Evolutionary conservation across 2,113 vertebrate species (phyloP), one percentile per base, ranked within the genome.

Genomic region (Raja brachyura): DNA sequence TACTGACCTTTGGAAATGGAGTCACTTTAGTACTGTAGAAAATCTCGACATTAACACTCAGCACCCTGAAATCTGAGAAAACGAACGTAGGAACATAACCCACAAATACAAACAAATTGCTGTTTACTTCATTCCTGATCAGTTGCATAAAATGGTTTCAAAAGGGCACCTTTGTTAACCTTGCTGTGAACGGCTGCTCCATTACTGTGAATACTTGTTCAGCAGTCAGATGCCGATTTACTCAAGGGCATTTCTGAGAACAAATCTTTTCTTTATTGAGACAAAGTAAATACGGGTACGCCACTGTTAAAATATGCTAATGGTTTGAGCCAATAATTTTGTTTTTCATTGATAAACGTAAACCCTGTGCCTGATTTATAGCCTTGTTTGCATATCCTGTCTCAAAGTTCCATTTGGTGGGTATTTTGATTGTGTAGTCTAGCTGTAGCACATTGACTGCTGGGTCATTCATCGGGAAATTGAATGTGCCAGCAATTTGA

Each of bases 271-370:
- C 61, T 88, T 66, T 14, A 31, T 63, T 33, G 5, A 31, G 28
- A 0, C 14, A 88, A 88, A 18, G 83, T 88, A 88, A 88, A 88
- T 28, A 59, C 31, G 61, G 63, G 63, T 16, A 88, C 11, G 13
- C 83, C 61, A 86, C 28, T 88, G 83, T 88, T 88, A 63, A 88
- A 88, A 88, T 39, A 88, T 63, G 83, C 28, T 88, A 88, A 88
- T 88, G n/a, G 63, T 2, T 31, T 88, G 59, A 63, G 83, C 13
- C n/a, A 14, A 33, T 61, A 88, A 56, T 61, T 77, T 86, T 61
- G 25, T 10, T 86, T 56, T 18, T 86, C 61, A 59, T 61, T 86
- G 2, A 13, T 6, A n/a, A 31, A 1, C 1, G 6, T 88, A 61
- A 88, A n/a, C 59, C 63, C 13, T 31, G 28, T 63, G 28, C 5